Evolutionary conservation across 2,113 vertebrate genomes (phyloP).

Genomic region (Corapipo altera): DNA sequence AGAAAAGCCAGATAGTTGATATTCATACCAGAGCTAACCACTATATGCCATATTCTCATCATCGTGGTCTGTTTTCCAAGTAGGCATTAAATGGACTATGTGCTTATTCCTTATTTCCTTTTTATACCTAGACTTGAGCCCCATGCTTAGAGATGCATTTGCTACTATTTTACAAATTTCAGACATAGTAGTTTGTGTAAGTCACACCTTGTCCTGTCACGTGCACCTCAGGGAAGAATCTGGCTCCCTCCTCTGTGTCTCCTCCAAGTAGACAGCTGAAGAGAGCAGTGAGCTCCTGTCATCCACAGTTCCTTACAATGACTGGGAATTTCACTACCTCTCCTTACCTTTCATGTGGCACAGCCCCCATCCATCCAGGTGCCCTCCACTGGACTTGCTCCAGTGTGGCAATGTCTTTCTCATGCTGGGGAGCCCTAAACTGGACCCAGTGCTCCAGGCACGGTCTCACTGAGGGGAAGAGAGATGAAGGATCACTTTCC

Average conservation of each 20-base stretch:
- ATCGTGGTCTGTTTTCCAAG: neutral
- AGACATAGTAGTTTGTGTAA: neutral
- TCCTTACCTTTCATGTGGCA: neutral
- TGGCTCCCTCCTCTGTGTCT: neutral
- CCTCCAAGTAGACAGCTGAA: neutral
- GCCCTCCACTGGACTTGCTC: neutral
- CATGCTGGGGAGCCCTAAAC: neutral
- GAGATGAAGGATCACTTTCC: neutral
- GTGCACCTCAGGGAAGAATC: neutral
- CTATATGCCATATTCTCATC: neutral
- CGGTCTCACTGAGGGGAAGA: neutral
- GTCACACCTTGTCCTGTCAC: neutral
- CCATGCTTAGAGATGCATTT: neutral
- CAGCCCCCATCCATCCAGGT: neutral
- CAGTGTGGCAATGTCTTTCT: neutral
- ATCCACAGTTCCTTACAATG: rapidly evolving
- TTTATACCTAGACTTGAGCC: neutral
- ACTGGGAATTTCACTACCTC: neutral
- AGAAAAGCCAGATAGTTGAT: neutral
- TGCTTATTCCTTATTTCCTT: neutral
- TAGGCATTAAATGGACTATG: neutral
- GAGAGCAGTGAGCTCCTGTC: neutral
- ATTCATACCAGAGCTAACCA: neutral
- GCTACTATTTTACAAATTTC: neutral
- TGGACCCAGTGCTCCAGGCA: neutral